Conservation (phyloP, 2,113 vertebrate genomes). For the Ammodytes dubius region DNA sequence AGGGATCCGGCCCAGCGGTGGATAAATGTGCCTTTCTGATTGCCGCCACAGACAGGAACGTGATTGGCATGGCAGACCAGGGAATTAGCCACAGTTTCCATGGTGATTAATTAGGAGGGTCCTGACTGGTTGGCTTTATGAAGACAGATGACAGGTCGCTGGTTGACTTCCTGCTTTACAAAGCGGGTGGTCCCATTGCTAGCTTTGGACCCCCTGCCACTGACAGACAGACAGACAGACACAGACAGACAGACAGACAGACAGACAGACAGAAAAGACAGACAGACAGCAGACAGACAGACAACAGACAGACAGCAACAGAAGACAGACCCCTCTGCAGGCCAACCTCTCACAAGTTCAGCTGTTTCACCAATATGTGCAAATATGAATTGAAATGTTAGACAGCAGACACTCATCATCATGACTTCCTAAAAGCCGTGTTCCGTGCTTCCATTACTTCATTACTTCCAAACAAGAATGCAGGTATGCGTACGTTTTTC, state of each 20-base stretch:
- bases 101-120: conserved; percentile 82
- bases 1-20: conserved; percentile 76
- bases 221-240: conserved; percentile 59
- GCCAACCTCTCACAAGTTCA: conserved; percentile 51
- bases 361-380: conserved; percentile 52
- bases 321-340: conserved; percentile 34
- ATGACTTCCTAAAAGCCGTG: too few relatives aligned
- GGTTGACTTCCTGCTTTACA: conserved; percentile 75
- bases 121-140: conserved; percentile 77
- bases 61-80: conserved; percentile 80
- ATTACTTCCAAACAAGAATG: too few relatives aligned
- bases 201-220: conserved; percentile 56
- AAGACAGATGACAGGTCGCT: conserved; percentile 78
- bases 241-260: conserved; percentile 18
- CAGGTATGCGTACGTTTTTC: neutral
- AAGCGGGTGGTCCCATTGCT: conserved; percentile 72
- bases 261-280: too few relatives aligned
- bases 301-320: too few relatives aligned
- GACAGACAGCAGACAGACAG: too few relatives aligned
- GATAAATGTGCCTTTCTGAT: conserved; percentile 81
- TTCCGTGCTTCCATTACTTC: too few relatives aligned
- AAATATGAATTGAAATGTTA: conserved; percentile 25
- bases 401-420: neutral
- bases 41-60: conserved; percentile 74
- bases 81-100: conserved; percentile 80